Conservation (phyloP, 37 sponge, comb jelly and placozoan species). For the Aplysina aerophoba region DNA sequence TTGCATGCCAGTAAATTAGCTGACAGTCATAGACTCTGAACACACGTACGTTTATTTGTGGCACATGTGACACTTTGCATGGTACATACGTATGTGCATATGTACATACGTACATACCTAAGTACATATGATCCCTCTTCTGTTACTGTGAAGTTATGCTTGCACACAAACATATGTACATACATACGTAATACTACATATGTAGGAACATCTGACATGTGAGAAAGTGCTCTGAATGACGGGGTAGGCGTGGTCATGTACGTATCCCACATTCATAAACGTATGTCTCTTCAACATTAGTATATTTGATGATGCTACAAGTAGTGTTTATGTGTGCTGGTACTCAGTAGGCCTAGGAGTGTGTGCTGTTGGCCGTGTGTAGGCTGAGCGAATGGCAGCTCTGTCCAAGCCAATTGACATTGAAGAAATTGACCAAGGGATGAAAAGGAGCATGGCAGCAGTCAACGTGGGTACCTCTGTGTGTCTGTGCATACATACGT, state of each 20-base stretch:
- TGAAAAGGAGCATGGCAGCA: constrained; percentile 61
- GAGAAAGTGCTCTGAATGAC: too few species aligned
- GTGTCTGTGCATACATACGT: too few species aligned
- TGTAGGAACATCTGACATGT: too few species aligned
- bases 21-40: neutral
- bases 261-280: too few species aligned
- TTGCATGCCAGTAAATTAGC: neutral
- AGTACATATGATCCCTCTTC: too few species aligned
- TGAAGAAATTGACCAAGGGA: constrained; percentile 82
- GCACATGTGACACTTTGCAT: neutral
- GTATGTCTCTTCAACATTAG: too few species aligned
- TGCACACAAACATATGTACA: too few species aligned
- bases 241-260: too few species aligned
- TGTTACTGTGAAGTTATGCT: too few species aligned
- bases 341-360: neutral
- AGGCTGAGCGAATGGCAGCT: constrained; percentile 75
- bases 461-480: constrained; percentile 61
- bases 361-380: neutral
- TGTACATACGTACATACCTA: neutral
- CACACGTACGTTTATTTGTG: neutral
- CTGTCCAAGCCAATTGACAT: constrained; percentile 81
- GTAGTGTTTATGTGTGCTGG: neutral
- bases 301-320: too few species aligned
- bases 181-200: too few species aligned
- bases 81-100: neutral